These are phyloP conservation scores for Aspidapion aeneum DNA, from an alignment of 2,888 invertebrate genomes.

Conservation along the genomic window DNA sequence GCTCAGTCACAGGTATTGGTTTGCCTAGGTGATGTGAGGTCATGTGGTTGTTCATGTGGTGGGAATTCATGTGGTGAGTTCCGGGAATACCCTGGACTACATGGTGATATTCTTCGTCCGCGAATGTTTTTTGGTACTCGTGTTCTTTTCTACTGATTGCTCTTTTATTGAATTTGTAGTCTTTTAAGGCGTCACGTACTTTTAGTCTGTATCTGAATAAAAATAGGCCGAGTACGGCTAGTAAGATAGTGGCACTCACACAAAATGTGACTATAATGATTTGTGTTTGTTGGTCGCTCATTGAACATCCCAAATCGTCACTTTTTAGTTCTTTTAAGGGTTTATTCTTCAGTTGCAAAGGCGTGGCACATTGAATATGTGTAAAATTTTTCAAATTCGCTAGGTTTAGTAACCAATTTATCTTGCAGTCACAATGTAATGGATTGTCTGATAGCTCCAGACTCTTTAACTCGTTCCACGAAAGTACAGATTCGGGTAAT, in stretches of 20 bases:
- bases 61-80: neutral
- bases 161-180: constrained; percentile 76
- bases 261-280: constrained; percentile 75
- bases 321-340: constrained; percentile 65
- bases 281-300: constrained; percentile 74
- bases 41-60: neutral
- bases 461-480: constrained; percentile 72
- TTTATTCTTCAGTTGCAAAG: constrained; percentile 68
- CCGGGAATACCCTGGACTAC: constrained; percentile 48
- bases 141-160: constrained; percentile 74
- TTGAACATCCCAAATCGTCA: constrained; percentile 77
- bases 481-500: constrained; percentile 74
- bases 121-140: constrained; percentile 87
- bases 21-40: constrained; percentile 48
- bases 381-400: constrained; percentile 64
- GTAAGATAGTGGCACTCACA: constrained; percentile 67
- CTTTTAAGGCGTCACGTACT: constrained; percentile 78
- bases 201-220: constrained; percentile 77
- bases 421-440: constrained; percentile 73
- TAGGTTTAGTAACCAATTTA: constrained; percentile 76
- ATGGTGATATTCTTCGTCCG: constrained; percentile 81
- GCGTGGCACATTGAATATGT: constrained; percentile 68
- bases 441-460: constrained; percentile 82
- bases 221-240: constrained; percentile 68
- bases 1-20: constrained; percentile 86